Percentiles rank a stretch among this genome's conserved stretches.
phyloP scores from a whole-genome alignment of 2,888 invertebrate species.

The Schizotus pectinicornis region DNA sequence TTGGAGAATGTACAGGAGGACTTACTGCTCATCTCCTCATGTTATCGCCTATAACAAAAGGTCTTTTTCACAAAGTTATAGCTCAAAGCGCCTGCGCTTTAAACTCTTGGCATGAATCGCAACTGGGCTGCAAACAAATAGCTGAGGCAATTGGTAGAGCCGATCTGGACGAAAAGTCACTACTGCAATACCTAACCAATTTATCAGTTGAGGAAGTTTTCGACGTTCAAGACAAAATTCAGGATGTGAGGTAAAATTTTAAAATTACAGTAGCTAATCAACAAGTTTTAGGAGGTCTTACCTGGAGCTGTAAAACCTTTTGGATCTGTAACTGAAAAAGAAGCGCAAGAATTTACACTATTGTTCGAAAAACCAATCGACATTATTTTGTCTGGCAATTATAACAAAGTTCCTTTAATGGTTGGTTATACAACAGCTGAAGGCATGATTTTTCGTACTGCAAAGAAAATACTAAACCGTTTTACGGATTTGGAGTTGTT shows the following conservation, averaged over 20 bases:
- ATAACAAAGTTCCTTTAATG: slow-evolving; percentile 2
- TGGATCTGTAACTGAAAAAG: too few species aligned
- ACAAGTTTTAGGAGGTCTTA: too few species aligned
- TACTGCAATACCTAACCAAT: not conserved
- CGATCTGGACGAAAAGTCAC: not conserved
- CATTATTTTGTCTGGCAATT: not conserved
- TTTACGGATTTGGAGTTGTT: slow-evolving; percentile 18
- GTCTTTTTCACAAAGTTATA: slow-evolving; percentile 33
- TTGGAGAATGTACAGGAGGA: slow-evolving; percentile 63
- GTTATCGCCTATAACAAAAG: slow-evolving; percentile 59
- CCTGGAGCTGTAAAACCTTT: too few species aligned
- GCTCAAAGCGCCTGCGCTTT: slow-evolving; percentile 1
- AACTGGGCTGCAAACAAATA: not conserved
- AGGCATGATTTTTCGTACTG: not conserved
- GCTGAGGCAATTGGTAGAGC: not conserved
- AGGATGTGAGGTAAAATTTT: not conserved
- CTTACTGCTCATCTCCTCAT: slow-evolving; percentile 59
- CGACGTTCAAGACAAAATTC: slow-evolving; percentile 2
- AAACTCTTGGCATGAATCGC: not conserved
- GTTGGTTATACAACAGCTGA: slow-evolving; percentile 1
- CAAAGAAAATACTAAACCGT: not conserved
- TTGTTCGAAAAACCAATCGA: not conserved
- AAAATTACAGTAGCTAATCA: slow-evolving; percentile 14
- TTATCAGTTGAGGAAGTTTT: not conserved
- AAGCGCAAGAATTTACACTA: not conserved